Evolutionary conservation across 2,113 vertebrate genomes (phyloP).

Genomic region (Megaleporinus macrocephalus): DNA sequence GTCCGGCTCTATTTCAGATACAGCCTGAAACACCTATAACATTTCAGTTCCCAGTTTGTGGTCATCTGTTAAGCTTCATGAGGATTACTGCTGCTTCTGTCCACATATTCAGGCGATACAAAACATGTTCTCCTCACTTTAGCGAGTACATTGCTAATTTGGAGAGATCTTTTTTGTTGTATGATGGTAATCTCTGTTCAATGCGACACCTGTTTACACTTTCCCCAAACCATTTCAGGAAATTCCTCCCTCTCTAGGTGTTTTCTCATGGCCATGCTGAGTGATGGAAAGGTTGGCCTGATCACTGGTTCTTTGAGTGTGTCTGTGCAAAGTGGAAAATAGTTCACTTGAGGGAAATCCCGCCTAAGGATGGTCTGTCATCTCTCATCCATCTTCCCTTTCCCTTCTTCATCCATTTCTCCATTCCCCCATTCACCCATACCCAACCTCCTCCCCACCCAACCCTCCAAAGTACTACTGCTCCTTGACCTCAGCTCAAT

Average conservation of each 20-base stretch:
- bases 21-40: no score
- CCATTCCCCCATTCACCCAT: conserved; percentile 38
- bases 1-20: no score
- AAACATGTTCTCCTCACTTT: no score
- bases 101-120: background rate
- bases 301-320: background rate
- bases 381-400: conserved; percentile 56
- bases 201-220: background rate
- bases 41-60: no score
- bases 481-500: conserved; percentile 89
- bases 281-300: background rate
- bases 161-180: background rate
- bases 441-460: conserved; percentile 65
- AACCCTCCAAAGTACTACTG: conserved; percentile 82
- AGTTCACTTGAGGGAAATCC: background rate
- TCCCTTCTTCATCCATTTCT: conserved; percentile 61
- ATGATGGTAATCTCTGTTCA: background rate
- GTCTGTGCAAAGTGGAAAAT: background rate
- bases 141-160: background rate
- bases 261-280: background rate
- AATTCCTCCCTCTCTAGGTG: background rate
- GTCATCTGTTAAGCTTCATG: background rate
- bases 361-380: background rate
- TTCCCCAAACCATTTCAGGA: background rate
- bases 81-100: background rate